Evolutionary conservation across 2,113 vertebrate species (phyloP).

Genomic region (Leucosticte australis): DNA sequence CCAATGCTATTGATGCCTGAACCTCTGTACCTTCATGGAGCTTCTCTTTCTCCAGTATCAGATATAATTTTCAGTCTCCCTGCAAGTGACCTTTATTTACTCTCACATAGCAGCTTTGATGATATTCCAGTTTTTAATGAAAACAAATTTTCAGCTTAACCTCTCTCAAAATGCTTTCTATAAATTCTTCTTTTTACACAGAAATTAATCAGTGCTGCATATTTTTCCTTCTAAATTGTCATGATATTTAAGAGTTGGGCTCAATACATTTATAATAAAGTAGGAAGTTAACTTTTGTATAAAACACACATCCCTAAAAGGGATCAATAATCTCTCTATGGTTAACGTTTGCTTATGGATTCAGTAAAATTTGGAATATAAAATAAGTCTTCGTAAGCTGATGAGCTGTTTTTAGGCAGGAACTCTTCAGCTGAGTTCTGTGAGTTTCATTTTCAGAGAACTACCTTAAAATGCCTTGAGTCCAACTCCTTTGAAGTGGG

Average conservation of each 20-base stretch:
- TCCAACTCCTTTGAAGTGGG: neutral
- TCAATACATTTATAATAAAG: neutral
- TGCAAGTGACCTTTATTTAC: neutral
- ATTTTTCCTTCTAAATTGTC: neutral
- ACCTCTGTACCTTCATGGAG: neutral
- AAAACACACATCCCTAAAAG: neutral
- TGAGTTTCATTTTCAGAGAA: neutral
- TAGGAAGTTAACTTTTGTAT: neutral
- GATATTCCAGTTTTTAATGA: neutral
- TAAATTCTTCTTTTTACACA: neutral
- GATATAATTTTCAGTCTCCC: neutral
- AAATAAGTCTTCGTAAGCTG: neutral
- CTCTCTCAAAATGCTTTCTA: neutral
- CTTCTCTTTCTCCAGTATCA: neutral
- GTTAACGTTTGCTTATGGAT: neutral
- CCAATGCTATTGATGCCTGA: neutral
- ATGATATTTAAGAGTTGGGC: rapidly evolving
- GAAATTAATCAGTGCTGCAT: neutral
- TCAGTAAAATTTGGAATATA: neutral
- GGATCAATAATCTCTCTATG: neutral
- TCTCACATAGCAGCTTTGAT: neutral
- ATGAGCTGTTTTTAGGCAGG: neutral
- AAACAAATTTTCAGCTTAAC: neutral
- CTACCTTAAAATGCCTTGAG: neutral
- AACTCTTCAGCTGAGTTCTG: neutral